Percentiles rank a stretch among this genome's conserved stretches.
These are phyloP conservation scores for Menidia menidia DNA, from an alignment of 2,797 vertebrate species.

Conservation along the genomic window DNA sequence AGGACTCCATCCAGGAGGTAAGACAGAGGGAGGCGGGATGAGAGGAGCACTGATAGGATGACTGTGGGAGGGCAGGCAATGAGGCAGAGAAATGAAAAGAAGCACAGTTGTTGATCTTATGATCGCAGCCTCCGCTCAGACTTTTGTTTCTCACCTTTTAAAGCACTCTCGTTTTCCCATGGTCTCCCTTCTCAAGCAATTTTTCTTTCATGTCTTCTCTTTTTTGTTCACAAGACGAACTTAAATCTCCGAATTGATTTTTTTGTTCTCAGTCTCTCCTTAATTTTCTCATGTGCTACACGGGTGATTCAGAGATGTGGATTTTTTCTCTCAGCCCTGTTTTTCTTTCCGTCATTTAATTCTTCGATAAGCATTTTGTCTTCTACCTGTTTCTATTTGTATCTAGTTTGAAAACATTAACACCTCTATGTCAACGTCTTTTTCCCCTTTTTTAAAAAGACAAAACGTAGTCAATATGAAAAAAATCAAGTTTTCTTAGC, in stretches of 20 bases:
- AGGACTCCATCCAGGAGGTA: conserved; percentile 40
- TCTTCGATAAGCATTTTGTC: neutral
- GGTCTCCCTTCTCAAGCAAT: neutral
- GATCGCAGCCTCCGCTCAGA: conserved; percentile 25
- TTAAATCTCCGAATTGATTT: neutral
- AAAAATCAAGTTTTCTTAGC: neutral
- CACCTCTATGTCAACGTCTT: neutral
- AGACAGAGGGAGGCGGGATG: conserved; percentile 17
- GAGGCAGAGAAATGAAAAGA: conserved; percentile 53
- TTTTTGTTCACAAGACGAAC: conserved; percentile 29
- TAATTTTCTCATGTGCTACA: neutral
- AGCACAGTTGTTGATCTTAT: conserved; percentile 38
- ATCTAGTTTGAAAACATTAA: neutral
- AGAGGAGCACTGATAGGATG: conserved; percentile 44
- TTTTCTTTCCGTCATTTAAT: neutral
- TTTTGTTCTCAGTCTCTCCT: neutral
- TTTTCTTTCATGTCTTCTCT: neutral
- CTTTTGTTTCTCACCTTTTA: conserved; percentile 4
- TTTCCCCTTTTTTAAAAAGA: neutral
- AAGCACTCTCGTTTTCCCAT: neutral
- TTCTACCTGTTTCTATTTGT: neutral
- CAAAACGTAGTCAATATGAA: conserved; percentile 8
- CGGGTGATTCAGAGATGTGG: neutral
- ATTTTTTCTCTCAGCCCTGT: neutral
- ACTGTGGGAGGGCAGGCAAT: conserved; percentile 50